Evolutionary conservation across 2,888 invertebrate species (phyloP), one percentile per base, ranked within the genome.

Genomic region (Papilio gigon): DNA sequence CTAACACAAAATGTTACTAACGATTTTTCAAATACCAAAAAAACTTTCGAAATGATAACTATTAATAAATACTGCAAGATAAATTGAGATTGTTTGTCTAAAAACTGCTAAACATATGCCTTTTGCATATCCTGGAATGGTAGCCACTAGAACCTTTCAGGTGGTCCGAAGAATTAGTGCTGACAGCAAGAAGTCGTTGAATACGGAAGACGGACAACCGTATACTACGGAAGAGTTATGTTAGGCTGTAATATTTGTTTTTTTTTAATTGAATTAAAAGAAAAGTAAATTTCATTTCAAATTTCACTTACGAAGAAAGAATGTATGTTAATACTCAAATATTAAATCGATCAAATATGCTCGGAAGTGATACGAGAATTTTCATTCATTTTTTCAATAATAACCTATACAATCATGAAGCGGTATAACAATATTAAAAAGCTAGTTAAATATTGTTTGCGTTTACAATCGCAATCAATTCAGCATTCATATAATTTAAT

Each of bases 401-500:
- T 61, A 27, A 53, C 53, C 53, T 5, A 56, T 17, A 56, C 27
- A 56, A 56, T 53, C n/a, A 50, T 25, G 3, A 50, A 14, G 0
- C 14, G 53, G 2, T 9, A 42, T 42, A 61, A 61, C 30, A 17
- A 27, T 27, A 42, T 37, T 25, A 25, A 47, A 44, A 47, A 33
- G 17, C 1, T 22, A 53, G 17, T 64, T 27, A 53, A 56, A 22
- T 30, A 22, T 22, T 40, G 44, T 17, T 33, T 58, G 33, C 22
- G 4, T 33, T 59, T 30, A 59, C 42, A 65, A 65, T 58, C 42
- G 20, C 44, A 65, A 59, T 44, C 44, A 65, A 59, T 65, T 65
- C 30, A 5, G 33, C 30, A 59, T 59, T 65, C 44, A 65, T 65
- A 20, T 65, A 64, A 65, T 65, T 65, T 33, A 65, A 58, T 59